A percentile compares a stretch with the other conserved stretches of the same genome.
phyloP scores from a whole-genome alignment of 2,797 vertebrate genomes.

The Coregonus ussuriensis region DNA sequence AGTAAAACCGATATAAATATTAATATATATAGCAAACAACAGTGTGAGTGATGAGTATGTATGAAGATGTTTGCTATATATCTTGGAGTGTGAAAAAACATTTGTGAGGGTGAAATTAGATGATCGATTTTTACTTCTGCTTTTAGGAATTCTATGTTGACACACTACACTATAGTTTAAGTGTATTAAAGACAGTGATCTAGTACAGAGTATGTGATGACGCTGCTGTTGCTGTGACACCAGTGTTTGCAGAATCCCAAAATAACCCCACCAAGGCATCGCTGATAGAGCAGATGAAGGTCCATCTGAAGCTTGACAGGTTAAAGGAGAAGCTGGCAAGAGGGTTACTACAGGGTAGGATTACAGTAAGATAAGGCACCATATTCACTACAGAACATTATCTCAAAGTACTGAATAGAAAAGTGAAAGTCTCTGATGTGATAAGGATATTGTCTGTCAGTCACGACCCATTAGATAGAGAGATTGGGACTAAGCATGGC shows the following conservation, averaged over 20 bases:
- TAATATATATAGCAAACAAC: neutral
- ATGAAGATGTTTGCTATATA: neutral
- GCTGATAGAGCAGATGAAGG: slow-evolving; percentile 2
- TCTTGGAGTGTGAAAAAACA: too few relatives aligned
- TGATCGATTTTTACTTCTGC: too few relatives aligned
- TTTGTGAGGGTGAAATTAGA: too few relatives aligned
- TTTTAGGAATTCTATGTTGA: too few relatives aligned
- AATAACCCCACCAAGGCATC: neutral
- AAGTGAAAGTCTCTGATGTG: neutral
- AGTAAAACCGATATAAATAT: neutral
- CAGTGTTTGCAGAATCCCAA: neutral
- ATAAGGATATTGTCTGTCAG: too few relatives aligned
- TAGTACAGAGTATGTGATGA: too few relatives aligned
- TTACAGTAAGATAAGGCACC: neutral
- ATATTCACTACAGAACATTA: neutral
- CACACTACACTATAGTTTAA: too few relatives aligned
- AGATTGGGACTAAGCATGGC: neutral
- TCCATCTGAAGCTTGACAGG: neutral
- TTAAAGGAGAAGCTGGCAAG: neutral
- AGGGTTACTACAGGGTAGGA: neutral
- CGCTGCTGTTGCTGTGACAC: too few relatives aligned
- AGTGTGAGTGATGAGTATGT: neutral
- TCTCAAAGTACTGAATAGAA: neutral
- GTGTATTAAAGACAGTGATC: too few relatives aligned
- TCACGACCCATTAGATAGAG: too few relatives aligned